Base-by-base conservation (phyloP, 1,140 invertebrate genomes). In the Bacillus rossius region DNA sequence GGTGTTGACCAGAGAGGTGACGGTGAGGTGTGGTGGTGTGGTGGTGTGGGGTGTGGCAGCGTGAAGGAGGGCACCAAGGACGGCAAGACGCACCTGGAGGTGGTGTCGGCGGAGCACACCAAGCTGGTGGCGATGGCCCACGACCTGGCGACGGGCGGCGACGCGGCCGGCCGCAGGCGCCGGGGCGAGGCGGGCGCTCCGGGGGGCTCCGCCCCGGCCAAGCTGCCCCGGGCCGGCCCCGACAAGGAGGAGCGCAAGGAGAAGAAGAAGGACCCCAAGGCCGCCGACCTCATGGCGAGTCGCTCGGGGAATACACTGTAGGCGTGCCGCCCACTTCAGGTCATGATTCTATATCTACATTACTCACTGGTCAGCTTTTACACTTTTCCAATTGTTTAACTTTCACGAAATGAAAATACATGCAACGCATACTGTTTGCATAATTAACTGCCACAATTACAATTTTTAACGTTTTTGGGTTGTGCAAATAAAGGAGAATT, bases 71-170 rank as follows among this genome's bases (percentile, higher is more conserved):
- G 76, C 4, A 77, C 78, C 40, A 84, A 83, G 56, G 82, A 80
- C 64, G 83, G 77, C 14, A 73, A 78, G 48, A 65, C 68, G 3
- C 73, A 75, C 41, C 76, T 87, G 37, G 83, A 88, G 69, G 81
- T 91, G 1, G 78, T 81, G 4, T 82, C 82, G 52, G 82, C 86
- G 5, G 87, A 91, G 67, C 83, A 86, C 57, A 81, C 83, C 8
- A 85, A 88, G 68, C 69, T 89, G 1, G 79, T 81, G 29, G 86
- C 86, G 17, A 82, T 89, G 62, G 76, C 84, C 2, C 78, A 85
- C 29, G 84, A 84, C 54, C 73, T 73, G 29, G 64, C 63, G 26
- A 66, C 64, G 43, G 69, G 69, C 13, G 69, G 69, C 57, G 56
- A 29, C 25, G 55, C 55, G 2, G 38, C 42, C 23, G 4, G 51